These are phyloP conservation scores for Lasius fuliginosus DNA, from an alignment of 2,888 invertebrate species.

Conservation along the genomic window DNA sequence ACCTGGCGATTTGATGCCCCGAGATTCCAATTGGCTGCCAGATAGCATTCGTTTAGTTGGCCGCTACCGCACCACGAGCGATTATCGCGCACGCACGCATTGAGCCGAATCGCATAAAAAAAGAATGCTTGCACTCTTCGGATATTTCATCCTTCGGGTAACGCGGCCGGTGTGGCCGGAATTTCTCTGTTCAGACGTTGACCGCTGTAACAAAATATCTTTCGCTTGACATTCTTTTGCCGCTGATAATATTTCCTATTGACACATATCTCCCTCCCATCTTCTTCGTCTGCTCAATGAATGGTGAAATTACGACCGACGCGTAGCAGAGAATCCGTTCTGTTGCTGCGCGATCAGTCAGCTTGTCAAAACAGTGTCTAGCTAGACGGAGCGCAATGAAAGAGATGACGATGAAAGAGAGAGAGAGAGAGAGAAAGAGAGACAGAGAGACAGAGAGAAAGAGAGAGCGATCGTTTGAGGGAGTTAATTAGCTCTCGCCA, in stretches of 20 bases:
- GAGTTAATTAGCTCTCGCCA: slow-evolving; percentile 77
- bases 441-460: neutral
- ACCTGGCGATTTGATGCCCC: slow-evolving; percentile 54
- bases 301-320: neutral
- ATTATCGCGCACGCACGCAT: slow-evolving; percentile 45
- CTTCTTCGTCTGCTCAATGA: neutral
- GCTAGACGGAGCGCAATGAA: neutral
- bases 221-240: neutral
- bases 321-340: slow-evolving; percentile 7
- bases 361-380: slow-evolving; percentile 42
- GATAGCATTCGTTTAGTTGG: slow-evolving; percentile 64
- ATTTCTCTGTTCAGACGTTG: slow-evolving; percentile 26
- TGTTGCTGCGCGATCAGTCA: slow-evolving; percentile 18
- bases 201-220: neutral
- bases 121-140: slow-evolving; percentile 26
- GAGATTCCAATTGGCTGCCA: slow-evolving; percentile 66
- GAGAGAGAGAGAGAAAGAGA: slow-evolving; percentile 3
- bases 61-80: slow-evolving; percentile 39
- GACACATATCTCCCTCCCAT: neutral
- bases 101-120: slow-evolving; percentile 17
- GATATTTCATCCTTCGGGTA: slow-evolving; percentile 26
- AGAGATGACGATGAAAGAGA: neutral
- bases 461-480: slow-evolving; percentile 33
- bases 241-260: neutral
- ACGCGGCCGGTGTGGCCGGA: slow-evolving; percentile 16